Conservation (phyloP, 2,888 invertebrate species). For the Chrysomela aeneicollis region DNA sequence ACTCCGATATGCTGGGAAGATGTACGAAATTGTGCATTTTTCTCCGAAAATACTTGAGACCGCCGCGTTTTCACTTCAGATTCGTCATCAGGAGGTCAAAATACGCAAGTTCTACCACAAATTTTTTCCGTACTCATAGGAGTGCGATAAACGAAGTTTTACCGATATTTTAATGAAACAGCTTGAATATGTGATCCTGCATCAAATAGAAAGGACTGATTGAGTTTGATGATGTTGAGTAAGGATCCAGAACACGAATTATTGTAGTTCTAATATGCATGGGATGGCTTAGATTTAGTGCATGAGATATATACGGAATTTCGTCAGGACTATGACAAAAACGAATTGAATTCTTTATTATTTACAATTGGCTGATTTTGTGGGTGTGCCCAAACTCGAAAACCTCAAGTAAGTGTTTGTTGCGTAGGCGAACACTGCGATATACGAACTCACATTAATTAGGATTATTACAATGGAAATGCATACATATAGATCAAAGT, state of each 20-base stretch:
- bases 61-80: too few species aligned
- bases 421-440: slow-evolving; percentile 29
- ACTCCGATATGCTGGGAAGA: too few species aligned
- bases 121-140: too few species aligned
- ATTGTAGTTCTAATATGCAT: too few species aligned
- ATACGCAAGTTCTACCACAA: too few species aligned
- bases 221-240: background rate
- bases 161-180: too few species aligned
- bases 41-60: too few species aligned
- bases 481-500: slow-evolving; percentile 29
- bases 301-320: slow-evolving; percentile 32
- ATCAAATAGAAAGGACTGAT: background rate
- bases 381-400: slow-evolving; percentile 36
- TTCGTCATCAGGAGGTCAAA: too few species aligned
- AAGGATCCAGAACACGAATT: too few species aligned
- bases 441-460: slow-evolving; percentile 36
- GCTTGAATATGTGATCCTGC: too few species aligned
- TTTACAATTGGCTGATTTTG: slow-evolving; percentile 36
- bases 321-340: slow-evolving; percentile 32
- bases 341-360: slow-evolving; percentile 33
- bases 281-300: slow-evolving; percentile 5
- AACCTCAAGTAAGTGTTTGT: background rate
- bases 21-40: too few species aligned
- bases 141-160: too few species aligned
- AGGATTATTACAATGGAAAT: slow-evolving; percentile 37